phyloP scores from a whole-genome alignment of 2,797 vertebrate species.

The Intellagama lesueurii region DNA sequence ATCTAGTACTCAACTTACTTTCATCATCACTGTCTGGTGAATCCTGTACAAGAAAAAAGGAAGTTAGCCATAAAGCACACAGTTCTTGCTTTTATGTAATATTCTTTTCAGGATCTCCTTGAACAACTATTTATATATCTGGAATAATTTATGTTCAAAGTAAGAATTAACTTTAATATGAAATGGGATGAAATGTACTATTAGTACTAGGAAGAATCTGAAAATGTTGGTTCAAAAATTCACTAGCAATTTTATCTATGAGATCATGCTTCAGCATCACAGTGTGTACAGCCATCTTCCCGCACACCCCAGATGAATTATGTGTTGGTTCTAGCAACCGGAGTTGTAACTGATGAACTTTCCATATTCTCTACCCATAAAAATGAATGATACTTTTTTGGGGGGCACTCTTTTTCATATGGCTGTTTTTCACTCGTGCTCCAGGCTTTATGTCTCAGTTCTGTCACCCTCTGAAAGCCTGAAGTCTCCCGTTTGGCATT shows the following conservation, averaged over 20 bases:
- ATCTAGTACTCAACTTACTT: conserved; percentile 81
- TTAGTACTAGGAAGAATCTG: neutral
- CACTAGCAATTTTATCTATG: neutral
- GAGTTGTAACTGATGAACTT: too few species aligned
- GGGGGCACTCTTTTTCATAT: too few species aligned
- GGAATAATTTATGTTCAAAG: neutral
- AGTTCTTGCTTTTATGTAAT: neutral
- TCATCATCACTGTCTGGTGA: conserved; percentile 97
- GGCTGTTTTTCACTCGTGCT: too few species aligned
- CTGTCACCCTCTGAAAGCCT: too few species aligned
- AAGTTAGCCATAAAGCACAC: conserved; percentile 2
- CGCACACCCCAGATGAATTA: neutral
- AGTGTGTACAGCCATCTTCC: neutral
- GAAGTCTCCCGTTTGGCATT: too few species aligned
- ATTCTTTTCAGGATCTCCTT: too few species aligned
- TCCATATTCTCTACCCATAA: too few species aligned
- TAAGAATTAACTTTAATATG: neutral
- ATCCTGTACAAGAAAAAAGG: conserved; percentile 79
- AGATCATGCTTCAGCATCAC: neutral
- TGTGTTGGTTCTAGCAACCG: too few species aligned
- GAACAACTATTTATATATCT: neutral
- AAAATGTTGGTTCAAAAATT: neutral
- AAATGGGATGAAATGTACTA: neutral
- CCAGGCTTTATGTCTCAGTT: too few species aligned
- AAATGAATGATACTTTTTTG: too few species aligned